Conservation (phyloP, 1,140 invertebrate genomes). For the Drosophila micromelanica region DNA sequence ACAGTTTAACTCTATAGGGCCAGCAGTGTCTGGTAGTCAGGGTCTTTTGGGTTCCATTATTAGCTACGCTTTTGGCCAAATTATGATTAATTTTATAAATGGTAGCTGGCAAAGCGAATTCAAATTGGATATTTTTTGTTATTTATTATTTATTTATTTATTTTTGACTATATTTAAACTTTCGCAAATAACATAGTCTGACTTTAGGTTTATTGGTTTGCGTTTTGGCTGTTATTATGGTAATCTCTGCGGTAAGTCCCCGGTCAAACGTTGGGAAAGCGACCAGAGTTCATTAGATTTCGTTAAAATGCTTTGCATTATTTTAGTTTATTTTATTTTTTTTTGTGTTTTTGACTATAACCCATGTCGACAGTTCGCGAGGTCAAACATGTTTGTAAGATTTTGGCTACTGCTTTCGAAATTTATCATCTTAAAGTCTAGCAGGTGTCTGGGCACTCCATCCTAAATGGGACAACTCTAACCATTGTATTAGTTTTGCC, state of each 20-base stretch:
- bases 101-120: slow-evolving; percentile 27
- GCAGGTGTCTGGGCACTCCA: neutral
- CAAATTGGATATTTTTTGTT: slow-evolving; percentile 11
- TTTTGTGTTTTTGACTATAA: neutral
- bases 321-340: neutral
- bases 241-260: slow-evolving; percentile 66
- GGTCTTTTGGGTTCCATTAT: slow-evolving; percentile 16
- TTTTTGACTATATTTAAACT: slow-evolving; percentile 9
- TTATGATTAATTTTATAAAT: slow-evolving; percentile 48
- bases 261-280: slow-evolving; percentile 21
- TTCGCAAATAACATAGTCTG: slow-evolving; percentile 32
- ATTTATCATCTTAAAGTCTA: neutral
- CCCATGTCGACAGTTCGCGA: slow-evolving; percentile 30
- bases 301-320: slow-evolving; percentile 36
- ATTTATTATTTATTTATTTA: neutral
- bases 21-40: neutral
- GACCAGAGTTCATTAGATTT: slow-evolving; percentile 49
- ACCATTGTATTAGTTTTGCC: slow-evolving; percentile 17
- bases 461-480: neutral
- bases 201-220: neutral
- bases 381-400: slow-evolving; percentile 21
- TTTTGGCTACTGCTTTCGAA: slow-evolving; percentile 5
- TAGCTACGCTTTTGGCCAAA: slow-evolving; percentile 42
- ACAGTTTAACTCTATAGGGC: neutral
- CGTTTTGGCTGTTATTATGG: slow-evolving; percentile 48